A percentile compares a stretch with the other conserved stretches of the same genome.
phyloP scores from a whole-genome alignment of 2,888 invertebrate species.

The Tetramorium bicarinatum region DNA sequence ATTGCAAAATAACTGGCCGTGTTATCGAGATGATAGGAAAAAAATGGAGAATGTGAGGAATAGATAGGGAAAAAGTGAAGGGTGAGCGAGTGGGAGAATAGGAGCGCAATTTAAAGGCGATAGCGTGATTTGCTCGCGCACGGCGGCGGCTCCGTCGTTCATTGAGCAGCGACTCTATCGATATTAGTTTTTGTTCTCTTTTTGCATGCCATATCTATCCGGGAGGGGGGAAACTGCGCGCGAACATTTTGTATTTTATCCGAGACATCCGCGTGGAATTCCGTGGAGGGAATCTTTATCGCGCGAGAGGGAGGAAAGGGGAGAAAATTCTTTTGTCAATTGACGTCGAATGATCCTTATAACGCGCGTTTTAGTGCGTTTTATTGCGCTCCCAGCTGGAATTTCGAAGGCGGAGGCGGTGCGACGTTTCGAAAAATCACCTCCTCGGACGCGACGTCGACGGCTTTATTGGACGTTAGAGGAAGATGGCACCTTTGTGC shows the following conservation, averaged over 20 bases:
- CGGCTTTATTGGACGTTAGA: slow-evolving; percentile 27
- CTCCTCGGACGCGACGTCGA: slow-evolving; percentile 6
- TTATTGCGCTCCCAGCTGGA: slow-evolving; percentile 8
- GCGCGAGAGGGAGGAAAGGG: not conserved
- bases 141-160: slow-evolving; percentile 18
- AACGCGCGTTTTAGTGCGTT: slow-evolving; percentile 18
- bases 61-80: not conserved
- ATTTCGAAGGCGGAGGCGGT: not conserved
- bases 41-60: slow-evolving; percentile 1
- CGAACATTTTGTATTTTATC: slow-evolving; percentile 49
- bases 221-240: slow-evolving; percentile 43
- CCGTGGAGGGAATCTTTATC: slow-evolving; percentile 29
- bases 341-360: slow-evolving; percentile 16
- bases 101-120: slow-evolving; percentile 50
- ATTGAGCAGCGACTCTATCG: slow-evolving; percentile 43
- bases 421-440: slow-evolving; percentile 30
- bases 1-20: slow-evolving; percentile 65
- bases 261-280: slow-evolving; percentile 21
- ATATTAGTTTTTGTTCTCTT: slow-evolving; percentile 43
- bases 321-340: slow-evolving; percentile 28
- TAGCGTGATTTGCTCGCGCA: slow-evolving; percentile 25
- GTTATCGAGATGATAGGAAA: slow-evolving; percentile 48
- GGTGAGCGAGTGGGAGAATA: not conserved
- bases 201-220: slow-evolving; percentile 23
- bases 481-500: slow-evolving; percentile 23